Percentiles rank a stretch among this genome's conserved stretches.
These are phyloP conservation scores for Phoronis australis DNA, from an alignment of 2,888 invertebrate genomes.

Conservation along the genomic window DNA sequence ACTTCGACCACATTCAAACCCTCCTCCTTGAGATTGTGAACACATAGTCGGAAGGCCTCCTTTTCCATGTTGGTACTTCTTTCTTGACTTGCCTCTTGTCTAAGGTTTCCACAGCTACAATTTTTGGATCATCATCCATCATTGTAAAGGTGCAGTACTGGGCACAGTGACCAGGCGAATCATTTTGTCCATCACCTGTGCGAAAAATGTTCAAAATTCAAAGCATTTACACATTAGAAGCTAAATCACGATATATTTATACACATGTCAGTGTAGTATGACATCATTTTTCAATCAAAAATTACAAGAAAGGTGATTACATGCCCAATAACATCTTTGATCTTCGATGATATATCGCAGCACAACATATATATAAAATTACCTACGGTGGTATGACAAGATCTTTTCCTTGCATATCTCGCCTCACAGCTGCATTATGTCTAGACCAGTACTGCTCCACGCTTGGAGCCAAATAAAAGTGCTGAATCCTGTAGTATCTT, in stretches of 20 bases:
- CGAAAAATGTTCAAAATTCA: neutral
- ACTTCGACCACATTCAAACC: constrained; percentile 17
- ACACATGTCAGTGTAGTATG: too few species aligned
- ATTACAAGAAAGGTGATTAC: too few species aligned
- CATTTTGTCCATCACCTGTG: constrained; percentile 14
- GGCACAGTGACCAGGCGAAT: constrained; percentile 12
- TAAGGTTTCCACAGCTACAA: constrained; percentile 10
- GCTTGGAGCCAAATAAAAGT: neutral
- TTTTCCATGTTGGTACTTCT: constrained; percentile 14
- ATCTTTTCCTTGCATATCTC: neutral
- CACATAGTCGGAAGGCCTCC: constrained; percentile 6
- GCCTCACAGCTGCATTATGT: neutral
- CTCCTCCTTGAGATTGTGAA: constrained; percentile 8
- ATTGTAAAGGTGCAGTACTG: constrained; percentile 13
- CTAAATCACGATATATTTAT: neutral
- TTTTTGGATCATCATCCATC: constrained; percentile 14
- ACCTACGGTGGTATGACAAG: neutral
- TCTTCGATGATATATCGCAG: too few species aligned
- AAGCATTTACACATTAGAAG: neutral
- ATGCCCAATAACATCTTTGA: too few species aligned
- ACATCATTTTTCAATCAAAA: neutral
- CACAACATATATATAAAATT: neutral
- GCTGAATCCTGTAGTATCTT: neutral
- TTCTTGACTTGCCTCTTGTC: constrained; percentile 12
- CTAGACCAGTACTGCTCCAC: neutral